phyloP scores from a whole-genome alignment of 2,888 invertebrate genomes.

The Therioaphis trifolii region DNA sequence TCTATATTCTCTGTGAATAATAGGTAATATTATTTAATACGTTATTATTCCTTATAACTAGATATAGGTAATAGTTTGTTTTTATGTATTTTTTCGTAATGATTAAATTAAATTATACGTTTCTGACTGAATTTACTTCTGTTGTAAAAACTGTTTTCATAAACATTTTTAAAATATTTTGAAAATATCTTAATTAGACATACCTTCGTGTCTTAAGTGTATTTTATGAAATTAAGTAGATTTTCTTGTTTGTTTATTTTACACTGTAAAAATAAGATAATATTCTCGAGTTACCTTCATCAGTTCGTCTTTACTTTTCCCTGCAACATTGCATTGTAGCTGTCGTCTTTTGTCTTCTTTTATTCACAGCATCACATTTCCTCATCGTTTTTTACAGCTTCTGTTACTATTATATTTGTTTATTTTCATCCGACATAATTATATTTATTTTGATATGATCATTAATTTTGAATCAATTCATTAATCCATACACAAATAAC shows the following conservation, averaged over 20 bases:
- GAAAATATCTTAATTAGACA: no score
- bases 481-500: not conserved
- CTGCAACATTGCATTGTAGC: not conserved
- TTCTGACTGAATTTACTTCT: no score
- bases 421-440: not conserved
- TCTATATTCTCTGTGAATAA: no score
- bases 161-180: no score
- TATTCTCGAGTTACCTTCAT: not conserved
- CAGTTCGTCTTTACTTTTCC: not conserved
- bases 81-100: no score
- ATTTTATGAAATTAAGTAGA: not conserved
- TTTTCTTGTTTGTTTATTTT: not conserved
- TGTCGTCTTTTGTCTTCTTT: not conserved
- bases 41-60: no score
- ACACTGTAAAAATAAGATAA: not conserved
- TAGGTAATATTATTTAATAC: no score
- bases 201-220: no score
- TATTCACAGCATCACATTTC: constrained; percentile 18
- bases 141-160: no score
- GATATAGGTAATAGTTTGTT: no score
- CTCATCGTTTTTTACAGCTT: not conserved
- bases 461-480: not conserved
- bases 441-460: not conserved
- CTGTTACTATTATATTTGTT: not conserved
- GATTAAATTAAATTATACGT: no score